Evolutionary conservation across 2,797 vertebrate genomes (phyloP), one percentile per base, ranked within the genome.

Genomic region (Enteromius argenteus): DNA sequence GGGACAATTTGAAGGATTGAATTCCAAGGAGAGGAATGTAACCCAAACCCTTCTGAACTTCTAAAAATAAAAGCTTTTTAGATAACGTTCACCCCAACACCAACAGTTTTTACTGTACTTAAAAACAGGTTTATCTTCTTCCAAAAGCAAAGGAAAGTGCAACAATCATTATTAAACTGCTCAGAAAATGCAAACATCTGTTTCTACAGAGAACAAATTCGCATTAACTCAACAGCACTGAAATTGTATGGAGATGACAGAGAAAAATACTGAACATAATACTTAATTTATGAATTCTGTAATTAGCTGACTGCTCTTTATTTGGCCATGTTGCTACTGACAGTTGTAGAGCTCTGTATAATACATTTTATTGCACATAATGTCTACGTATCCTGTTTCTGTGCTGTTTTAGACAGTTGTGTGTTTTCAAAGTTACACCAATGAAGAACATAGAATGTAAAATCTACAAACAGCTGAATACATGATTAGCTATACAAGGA

Each of bases 1-100:
- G 58, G 19, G 9, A 85, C 11, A 39, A 79, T 87, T 42, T 37
- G 1, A 80, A 66, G 7, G 71, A 44, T 72, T 88, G 85, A 21
- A 71, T 72, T 77, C 23, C 68, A 83, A 13, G 30, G 27, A 81
- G 49, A 10, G 66, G 46, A 73, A 58, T 39, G 46, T 72, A 86
- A 87, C 35, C 13, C 44, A 19, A 62, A 23, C 62, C 51, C 66
- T 77, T 60, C 27, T 32, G 27, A 27, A 14, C 49, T 30, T 62
- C 66, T 27, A 53, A 44, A 87, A 89, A 49, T 39, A 21, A 60
- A 84, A 67, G 51, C 17, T 66, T 79, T 83, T 78, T 82, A 80
- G 74, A 49, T 44, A 84, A 60, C 46, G 56, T 79, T 35, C 35
- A 42, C 44, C 21, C 13, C 23, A 37, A 44, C 46, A 72, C 56